phyloP scores from a whole-genome alignment of 64 coral and sea anemone genomes.

The Montipora efflorescens region DNA sequence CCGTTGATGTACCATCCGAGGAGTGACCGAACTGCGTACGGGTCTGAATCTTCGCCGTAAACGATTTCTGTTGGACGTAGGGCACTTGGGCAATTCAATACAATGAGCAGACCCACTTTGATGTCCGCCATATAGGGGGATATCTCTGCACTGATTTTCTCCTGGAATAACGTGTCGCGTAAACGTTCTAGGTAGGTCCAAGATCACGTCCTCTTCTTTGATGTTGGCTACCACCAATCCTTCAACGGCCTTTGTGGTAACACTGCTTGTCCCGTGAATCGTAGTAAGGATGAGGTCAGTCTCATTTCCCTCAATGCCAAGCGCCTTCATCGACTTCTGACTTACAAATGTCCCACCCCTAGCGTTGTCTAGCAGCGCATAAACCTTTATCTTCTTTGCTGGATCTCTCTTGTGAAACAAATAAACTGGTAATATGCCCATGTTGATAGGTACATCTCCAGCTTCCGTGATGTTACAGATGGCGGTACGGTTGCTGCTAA shows the following conservation, averaged over 20 bases:
- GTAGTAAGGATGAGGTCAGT: constrained; percentile 25
- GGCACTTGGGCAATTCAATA: constrained; percentile 63
- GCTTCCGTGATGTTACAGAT: constrained; percentile 47
- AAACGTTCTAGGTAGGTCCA: too few relatives aligned
- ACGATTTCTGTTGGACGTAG: constrained; percentile 69
- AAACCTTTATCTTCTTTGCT: constrained; percentile 60
- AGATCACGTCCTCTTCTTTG: too few relatives aligned
- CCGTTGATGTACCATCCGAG: constrained; percentile 75
- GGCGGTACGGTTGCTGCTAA: constrained; percentile 8
- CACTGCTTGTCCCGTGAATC: too few relatives aligned
- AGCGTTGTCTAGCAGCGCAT: constrained; percentile 55
- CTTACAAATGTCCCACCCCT: constrained; percentile 82
- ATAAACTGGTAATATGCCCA: constrained; percentile 64
- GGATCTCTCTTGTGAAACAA: constrained; percentile 48
- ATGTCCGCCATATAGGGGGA: constrained; percentile 59
- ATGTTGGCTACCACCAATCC: background rate
- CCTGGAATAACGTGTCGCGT: too few relatives aligned
- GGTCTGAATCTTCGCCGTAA: constrained; percentile 46
- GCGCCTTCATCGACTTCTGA: constrained; percentile 1
- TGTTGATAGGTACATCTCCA: constrained; percentile 52
- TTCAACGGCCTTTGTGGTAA: constrained; percentile 50
- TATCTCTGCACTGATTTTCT: background rate
- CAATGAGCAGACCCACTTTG: constrained; percentile 74
- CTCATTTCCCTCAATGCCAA: constrained; percentile 59
- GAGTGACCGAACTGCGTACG: constrained; percentile 61